A percentile compares a stretch with the other conserved stretches of the same genome.
Conservation (phyloP, 2,888 invertebrate species). For the Drosophila mayaguana region DNA sequence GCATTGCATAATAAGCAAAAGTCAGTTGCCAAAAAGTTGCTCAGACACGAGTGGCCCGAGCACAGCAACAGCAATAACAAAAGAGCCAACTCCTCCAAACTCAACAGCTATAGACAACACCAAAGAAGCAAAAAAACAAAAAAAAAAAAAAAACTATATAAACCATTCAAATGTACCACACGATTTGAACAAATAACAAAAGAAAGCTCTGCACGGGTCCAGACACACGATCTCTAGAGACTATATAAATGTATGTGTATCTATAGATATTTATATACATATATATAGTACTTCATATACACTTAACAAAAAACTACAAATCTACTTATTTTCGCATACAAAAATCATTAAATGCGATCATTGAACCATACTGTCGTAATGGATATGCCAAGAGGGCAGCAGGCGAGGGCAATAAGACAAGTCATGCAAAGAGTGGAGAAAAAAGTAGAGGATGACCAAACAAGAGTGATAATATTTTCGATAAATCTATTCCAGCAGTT, state of each 20-base stretch:
- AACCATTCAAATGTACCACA: slow-evolving; percentile 56
- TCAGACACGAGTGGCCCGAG: slow-evolving; percentile 54
- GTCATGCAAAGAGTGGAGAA: slow-evolving; percentile 1
- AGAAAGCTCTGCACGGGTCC: slow-evolving; percentile 74
- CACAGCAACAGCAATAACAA: slow-evolving; percentile 36
- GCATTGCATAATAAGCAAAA: slow-evolving; percentile 59
- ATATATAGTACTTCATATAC: slow-evolving; percentile 37
- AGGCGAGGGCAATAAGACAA: slow-evolving; percentile 3
- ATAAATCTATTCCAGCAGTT: not conserved
- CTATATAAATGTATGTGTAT: slow-evolving; percentile 16
- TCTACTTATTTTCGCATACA: slow-evolving; percentile 81
- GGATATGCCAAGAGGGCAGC: slow-evolving; percentile 30
- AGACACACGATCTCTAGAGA: slow-evolving; percentile 50
- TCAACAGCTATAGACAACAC: slow-evolving; percentile 50
- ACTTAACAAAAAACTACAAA: slow-evolving; percentile 58
- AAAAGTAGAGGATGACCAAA: not conserved
- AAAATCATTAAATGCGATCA: slow-evolving; percentile 80
- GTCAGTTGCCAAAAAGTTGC: slow-evolving; percentile 56
- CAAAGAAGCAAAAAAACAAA: slow-evolving; percentile 35
- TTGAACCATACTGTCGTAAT: slow-evolving; percentile 66
- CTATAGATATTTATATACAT: not conserved
- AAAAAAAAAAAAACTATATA: slow-evolving; percentile 16
- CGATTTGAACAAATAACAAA: slow-evolving; percentile 70
- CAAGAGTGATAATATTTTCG: not conserved
- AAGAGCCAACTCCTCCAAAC: slow-evolving; percentile 58